These are phyloP conservation scores for Nyleta sp. DNA, from an alignment of 2,888 invertebrate genomes.

Conservation along the genomic window DNA sequence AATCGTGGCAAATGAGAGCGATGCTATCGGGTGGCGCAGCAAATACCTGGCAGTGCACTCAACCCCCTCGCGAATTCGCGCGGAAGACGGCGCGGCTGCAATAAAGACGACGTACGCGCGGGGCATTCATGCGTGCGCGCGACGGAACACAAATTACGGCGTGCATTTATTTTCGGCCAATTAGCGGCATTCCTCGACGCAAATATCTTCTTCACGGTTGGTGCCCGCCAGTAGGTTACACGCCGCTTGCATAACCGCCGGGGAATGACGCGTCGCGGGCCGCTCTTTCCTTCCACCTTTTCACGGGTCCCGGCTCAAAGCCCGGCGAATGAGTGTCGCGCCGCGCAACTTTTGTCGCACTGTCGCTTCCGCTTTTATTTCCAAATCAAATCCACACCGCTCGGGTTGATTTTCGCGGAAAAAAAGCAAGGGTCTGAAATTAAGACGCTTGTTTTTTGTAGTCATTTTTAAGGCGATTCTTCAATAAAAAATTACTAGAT, in stretches of 20 bases:
- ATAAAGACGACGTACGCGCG: constrained; percentile 41
- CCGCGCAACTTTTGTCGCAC: no score
- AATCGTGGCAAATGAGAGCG: constrained; percentile 15
- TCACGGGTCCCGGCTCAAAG: no score
- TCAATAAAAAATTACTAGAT: no score
- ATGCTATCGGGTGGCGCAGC: constrained; percentile 28
- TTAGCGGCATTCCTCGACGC: constrained; percentile 77
- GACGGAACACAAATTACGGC: constrained; percentile 61
- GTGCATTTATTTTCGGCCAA: constrained; percentile 79
- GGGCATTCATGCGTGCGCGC: constrained; percentile 61
- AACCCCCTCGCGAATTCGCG: constrained; percentile 33
- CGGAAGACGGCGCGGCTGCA: constrained; percentile 29
- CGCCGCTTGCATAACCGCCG: constrained; percentile 75
- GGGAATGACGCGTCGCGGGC: no score
- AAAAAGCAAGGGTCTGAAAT: no score
- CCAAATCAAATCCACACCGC: no score
- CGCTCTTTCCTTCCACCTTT: no score
- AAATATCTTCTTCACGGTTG: constrained; percentile 71
- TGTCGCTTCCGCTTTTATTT: no score
- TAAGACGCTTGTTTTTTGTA: no score
- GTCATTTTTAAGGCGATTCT: no score
- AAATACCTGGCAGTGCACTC: constrained; percentile 37
- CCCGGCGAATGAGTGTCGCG: no score
- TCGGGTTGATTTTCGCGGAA: no score
- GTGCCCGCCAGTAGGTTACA: constrained; percentile 58